Evolutionary conservation across 1,140 invertebrate species (phyloP).

Genomic region (Papilio helenus): DNA sequence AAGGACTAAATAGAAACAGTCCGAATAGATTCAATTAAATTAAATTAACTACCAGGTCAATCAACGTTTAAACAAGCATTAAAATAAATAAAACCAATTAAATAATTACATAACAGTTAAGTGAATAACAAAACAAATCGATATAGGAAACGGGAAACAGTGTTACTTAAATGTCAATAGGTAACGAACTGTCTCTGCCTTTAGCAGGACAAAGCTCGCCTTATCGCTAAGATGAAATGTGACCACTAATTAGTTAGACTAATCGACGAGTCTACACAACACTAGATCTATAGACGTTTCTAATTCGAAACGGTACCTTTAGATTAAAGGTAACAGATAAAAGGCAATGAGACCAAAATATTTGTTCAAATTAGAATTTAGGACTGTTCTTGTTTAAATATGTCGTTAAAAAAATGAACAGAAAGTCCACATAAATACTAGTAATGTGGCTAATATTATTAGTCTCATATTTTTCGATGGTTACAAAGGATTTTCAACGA

Average conservation of each 20-base stretch:
- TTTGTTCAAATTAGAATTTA: neutral
- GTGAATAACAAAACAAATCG: neutral
- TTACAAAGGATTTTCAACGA: too few relatives aligned
- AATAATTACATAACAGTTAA: neutral
- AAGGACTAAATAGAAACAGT: too few relatives aligned
- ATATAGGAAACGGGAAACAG: conserved; percentile 33
- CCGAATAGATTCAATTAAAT: too few relatives aligned
- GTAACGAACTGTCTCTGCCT: conserved; percentile 33
- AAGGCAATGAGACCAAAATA: neutral
- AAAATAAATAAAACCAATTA: neutral
- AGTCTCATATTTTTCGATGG: too few relatives aligned
- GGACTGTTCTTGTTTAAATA: too few relatives aligned
- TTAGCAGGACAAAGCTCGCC: conserved; percentile 32
- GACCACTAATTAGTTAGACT: conserved; percentile 35
- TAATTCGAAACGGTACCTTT: neutral
- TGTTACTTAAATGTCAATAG: conserved; percentile 39
- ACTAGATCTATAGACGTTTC: neutral
- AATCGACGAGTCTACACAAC: conserved; percentile 9
- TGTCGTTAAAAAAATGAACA: too few relatives aligned
- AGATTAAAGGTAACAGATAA: neutral
- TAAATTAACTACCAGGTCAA: too few relatives aligned
- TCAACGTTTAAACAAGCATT: neutral
- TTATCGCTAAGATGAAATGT: conserved; percentile 27
- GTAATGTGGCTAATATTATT: too few relatives aligned
- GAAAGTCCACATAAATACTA: too few relatives aligned